phyloP scores from a whole-genome alignment of 2,797 vertebrate species.

The Somateria mollissima region DNA sequence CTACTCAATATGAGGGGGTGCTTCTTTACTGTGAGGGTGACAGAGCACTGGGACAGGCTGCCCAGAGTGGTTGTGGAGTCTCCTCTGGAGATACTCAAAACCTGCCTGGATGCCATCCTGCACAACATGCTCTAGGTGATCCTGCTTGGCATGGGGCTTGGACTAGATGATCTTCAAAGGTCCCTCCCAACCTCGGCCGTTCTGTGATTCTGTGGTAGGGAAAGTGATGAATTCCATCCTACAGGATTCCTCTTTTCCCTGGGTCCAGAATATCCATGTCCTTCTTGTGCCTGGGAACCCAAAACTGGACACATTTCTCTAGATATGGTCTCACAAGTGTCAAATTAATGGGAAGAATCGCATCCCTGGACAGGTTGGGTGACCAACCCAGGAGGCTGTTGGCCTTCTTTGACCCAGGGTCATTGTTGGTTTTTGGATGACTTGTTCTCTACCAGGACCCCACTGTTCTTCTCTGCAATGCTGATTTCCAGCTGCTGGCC shows the following conservation, averaged over 20 bases:
- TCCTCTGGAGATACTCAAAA: no score
- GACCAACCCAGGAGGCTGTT: neutral
- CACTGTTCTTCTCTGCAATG: accelerated
- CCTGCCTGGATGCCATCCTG: no score
- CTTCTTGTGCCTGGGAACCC: neutral
- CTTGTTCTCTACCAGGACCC: neutral
- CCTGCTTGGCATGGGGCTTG: no score
- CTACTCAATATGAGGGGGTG: no score
- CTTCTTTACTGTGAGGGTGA: no score
- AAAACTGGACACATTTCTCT: neutral
- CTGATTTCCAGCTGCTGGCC: neutral
- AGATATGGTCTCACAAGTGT: neutral
- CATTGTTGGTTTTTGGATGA: neutral
- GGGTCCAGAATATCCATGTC: neutral
- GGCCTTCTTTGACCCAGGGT: accelerated
- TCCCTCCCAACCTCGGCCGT: no score
- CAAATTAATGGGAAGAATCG: neutral
- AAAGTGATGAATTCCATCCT: neutral
- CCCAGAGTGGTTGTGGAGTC: no score
- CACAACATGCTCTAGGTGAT: no score
- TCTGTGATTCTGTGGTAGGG: neutral
- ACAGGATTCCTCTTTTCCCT: neutral
- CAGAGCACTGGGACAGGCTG: no score
- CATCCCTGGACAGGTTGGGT: neutral
- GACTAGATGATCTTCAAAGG: no score